phyloP scores from a whole-genome alignment of 2,888 invertebrate species.

The Andrena marginata region DNA sequence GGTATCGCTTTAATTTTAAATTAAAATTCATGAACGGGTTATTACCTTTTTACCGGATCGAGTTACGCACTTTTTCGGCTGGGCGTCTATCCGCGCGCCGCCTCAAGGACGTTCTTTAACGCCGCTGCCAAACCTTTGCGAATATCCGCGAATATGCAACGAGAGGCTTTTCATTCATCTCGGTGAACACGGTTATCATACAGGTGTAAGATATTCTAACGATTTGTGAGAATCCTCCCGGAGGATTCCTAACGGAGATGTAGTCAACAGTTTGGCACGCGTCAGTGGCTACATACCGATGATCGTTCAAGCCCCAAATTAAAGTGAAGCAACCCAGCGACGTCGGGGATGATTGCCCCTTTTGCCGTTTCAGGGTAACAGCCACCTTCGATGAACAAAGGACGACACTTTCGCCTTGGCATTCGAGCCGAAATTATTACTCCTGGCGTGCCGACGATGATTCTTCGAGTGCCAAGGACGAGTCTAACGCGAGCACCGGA shows the following conservation, averaged over 20 bases:
- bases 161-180: neutral
- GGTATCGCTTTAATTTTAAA: slow-evolving; percentile 81
- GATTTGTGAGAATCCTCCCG: neutral
- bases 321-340: slow-evolving; percentile 38
- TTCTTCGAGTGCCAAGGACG: slow-evolving; percentile 67
- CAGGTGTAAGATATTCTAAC: too few relatives aligned
- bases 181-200: too few relatives aligned
- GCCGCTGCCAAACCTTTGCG: neutral
- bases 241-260: neutral
- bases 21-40: slow-evolving; percentile 81
- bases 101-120: slow-evolving; percentile 57
- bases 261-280: neutral
- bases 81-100: slow-evolving; percentile 50
- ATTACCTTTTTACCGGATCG: slow-evolving; percentile 77
- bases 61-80: slow-evolving; percentile 71
- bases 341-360: slow-evolving; percentile 39
- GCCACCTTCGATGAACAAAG: slow-evolving; percentile 56
- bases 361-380: slow-evolving; percentile 30
- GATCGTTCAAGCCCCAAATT: slow-evolving; percentile 9
- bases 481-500: slow-evolving; percentile 43
- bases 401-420: slow-evolving; percentile 66
- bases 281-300: neutral
- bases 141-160: slow-evolving; percentile 7
- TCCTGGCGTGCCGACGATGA: slow-evolving; percentile 25
- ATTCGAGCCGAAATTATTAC: slow-evolving; percentile 58